A percentile compares a stretch with the other conserved stretches of the same genome.
These are phyloP conservation scores for Mnemiopsis leidyi DNA, from an alignment of 37 sponge, comb jelly and placozoan genomes.

Conservation along the genomic window DNA sequence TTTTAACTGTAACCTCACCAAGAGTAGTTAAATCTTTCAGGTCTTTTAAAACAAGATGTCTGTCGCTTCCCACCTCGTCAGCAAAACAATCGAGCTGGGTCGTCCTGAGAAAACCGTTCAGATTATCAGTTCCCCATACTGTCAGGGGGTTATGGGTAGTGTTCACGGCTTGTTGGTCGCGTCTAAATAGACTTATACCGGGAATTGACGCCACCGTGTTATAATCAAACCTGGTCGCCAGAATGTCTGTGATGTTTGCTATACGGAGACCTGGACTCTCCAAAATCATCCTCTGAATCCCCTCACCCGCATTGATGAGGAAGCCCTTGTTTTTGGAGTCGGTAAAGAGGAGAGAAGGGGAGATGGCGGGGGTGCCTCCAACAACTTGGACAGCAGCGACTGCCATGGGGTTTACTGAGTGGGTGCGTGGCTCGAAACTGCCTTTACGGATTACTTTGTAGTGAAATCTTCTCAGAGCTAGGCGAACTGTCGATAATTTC, in stretches of 20 bases:
- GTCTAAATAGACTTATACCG: constrained; percentile 23
- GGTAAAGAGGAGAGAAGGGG: constrained; percentile 55
- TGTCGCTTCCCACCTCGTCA: constrained; percentile 12
- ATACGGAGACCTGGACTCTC: constrained; percentile 61
- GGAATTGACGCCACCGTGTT: constrained; percentile 54
- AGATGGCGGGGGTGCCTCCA: constrained; percentile 47
- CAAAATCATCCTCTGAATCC: constrained; percentile 60
- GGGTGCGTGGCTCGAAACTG: not conserved
- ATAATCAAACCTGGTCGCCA: not conserved
- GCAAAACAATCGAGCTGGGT: constrained; percentile 64
- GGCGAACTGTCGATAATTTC: not conserved
- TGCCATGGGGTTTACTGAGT: constrained; percentile 10
- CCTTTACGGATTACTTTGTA: not conserved
- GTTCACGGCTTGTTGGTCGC: constrained; percentile 5
- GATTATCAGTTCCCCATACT: constrained; percentile 46
- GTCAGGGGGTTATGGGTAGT: not conserved
- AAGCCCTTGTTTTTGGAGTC: constrained; percentile 62
- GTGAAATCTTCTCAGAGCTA: not conserved
- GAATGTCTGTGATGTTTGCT: constrained; percentile 37
- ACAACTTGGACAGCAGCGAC: constrained; percentile 31
- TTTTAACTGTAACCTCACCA: constrained; percentile 6
- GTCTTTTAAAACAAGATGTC: constrained; percentile 4
- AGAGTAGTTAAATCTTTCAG: not conserved
- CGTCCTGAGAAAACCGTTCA: constrained; percentile 29
- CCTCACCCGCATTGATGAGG: constrained; percentile 57